phyloP scores from a whole-genome alignment of 2,797 vertebrate genomes.

The Oreortyx pictus region DNA sequence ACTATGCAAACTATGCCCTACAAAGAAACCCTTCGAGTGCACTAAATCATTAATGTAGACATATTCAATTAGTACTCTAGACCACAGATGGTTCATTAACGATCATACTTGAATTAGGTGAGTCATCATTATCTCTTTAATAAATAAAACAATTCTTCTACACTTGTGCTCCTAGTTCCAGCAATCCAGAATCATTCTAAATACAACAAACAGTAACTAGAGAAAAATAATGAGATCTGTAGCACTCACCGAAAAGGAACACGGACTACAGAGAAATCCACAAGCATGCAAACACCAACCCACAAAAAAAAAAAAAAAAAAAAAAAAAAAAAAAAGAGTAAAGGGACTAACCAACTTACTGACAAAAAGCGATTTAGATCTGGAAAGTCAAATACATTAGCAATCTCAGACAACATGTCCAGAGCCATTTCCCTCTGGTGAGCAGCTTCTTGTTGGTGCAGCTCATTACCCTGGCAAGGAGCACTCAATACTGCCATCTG shows the following conservation, averaged over 20 bases:
- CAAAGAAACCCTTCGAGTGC: background rate
- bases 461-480: constrained; percentile 84
- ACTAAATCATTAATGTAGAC: background rate
- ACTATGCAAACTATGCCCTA: background rate
- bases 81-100: background rate
- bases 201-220: background rate
- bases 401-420: constrained; percentile 93
- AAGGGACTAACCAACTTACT: constrained; percentile 78
- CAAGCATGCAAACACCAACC: background rate
- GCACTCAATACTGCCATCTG: constrained; percentile 86
- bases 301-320: background rate
- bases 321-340: background rate
- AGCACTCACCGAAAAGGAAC: background rate
- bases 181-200: background rate
- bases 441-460: constrained; percentile 85
- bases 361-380: constrained; percentile 96
- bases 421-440: constrained; percentile 92
- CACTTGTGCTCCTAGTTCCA: background rate
- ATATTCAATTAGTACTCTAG: background rate
- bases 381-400: constrained; percentile 97
- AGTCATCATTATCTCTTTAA: background rate
- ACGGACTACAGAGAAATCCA: background rate
- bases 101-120: background rate
- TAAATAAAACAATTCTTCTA: background rate
- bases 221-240: too few species aligned